Base-by-base conservation (phyloP, 2,113 vertebrate genomes). In the Mormyrus lacerda region DNA sequence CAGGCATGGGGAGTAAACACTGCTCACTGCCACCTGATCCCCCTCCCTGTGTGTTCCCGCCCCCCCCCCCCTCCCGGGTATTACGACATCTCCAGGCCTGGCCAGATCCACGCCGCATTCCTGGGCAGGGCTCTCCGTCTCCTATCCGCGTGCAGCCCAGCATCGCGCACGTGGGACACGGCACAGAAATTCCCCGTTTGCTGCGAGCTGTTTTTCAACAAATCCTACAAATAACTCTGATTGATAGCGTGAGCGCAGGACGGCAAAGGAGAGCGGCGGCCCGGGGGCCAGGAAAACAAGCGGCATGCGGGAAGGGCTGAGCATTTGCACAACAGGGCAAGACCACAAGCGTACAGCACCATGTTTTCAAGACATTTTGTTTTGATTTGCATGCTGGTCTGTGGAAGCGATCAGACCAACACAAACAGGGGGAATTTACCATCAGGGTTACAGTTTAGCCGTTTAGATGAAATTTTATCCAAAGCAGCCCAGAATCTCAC, bases 351-450 rank as follows among this genome's bases (percentile, higher is more conserved):
- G 13, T n/a, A 76, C 5, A 50, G 10, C 4, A 47, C 65, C 48
- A 7, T 79, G 47, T 88, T 88, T 79, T 88, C 44, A 88, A 48
- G 79, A 89, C 31, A 89, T 35, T 89, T 83, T 89, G 73, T 82
- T 89, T 79, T 76, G 69, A 13, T 89, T 44, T 27, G 27, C 2
- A 19, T 89, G 48, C 51, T 39, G 21, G 69, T 89, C 69, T 82
- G 44, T 50, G 79, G 31, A 55, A 48, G 69, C 3, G 24, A 87
- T 39, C 45, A 82, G 8, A 53, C 19, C 79, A 17, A 79, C 19
- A 83, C 50, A 53, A 55, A 82, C 73, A 21, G 88, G 24, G 83
- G 47, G 83, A 27, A 5, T 47, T 47, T 10, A 85, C 42, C 21
- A 21, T 85, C 39, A 19, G 42, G 39, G 83, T 27, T 17, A 19